Evolutionary conservation across 2,797 vertebrate species (phyloP).

Genomic region (Clarias platycephalus): DNA sequence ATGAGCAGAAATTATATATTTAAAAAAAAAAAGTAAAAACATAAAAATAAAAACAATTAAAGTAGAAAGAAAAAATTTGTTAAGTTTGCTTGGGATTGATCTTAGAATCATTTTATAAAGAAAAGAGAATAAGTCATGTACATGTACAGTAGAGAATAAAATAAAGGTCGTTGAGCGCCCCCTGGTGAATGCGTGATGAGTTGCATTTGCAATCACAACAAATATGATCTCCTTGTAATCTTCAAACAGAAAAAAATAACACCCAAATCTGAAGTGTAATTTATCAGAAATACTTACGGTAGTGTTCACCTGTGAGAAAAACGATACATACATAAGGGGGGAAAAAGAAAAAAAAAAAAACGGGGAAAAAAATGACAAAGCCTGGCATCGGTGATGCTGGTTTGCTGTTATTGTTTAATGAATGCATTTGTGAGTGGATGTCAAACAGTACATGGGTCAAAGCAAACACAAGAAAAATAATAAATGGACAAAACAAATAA

Average conservation of each 20-base stretch:
- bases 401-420: constrained; percentile 50
- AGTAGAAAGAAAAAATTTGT: not conserved
- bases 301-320: not conserved
- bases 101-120: not conserved
- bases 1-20: not conserved
- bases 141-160: too few relatives aligned
- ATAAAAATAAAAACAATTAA: not conserved
- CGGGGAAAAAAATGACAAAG: constrained; percentile 9
- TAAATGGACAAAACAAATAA: constrained; percentile 47
- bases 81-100: not conserved
- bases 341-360: not conserved
- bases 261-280: not conserved
- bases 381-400: constrained; percentile 15
- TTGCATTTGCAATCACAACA: not conserved
- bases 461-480: constrained; percentile 52
- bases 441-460: constrained; percentile 15
- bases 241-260: not conserved
- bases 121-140: not conserved
- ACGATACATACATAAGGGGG: not conserved
- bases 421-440: constrained; percentile 35
- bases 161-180: not conserved
- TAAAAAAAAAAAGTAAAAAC: not conserved
- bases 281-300: not conserved
- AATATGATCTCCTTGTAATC: not conserved
- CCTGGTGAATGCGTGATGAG: not conserved